Conservation (phyloP, 2,113 vertebrate species). For the Chaenocephalus aceratus region DNA sequence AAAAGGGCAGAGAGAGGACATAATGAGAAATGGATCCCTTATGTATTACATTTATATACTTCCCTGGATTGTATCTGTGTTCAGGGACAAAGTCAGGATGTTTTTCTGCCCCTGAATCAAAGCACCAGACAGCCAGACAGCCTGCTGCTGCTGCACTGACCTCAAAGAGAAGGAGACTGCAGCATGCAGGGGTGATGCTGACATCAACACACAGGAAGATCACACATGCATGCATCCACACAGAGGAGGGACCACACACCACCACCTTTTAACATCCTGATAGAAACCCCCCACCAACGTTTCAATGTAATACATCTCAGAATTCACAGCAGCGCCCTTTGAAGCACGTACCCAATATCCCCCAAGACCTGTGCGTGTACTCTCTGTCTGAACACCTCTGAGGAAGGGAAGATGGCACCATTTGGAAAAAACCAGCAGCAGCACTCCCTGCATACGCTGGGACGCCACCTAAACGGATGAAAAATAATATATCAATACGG, state of each 20-base stretch:
- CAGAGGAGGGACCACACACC: slow-evolving; percentile 27
- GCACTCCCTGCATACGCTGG: slow-evolving; percentile 96
- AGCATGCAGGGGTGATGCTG: slow-evolving; percentile 73
- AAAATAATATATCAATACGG: not conserved
- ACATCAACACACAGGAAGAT: slow-evolving; percentile 78
- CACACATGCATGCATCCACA: slow-evolving; percentile 62
- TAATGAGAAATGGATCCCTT: not conserved
- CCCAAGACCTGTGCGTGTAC: slow-evolving; percentile 90
- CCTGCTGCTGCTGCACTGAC: slow-evolving; percentile 76
- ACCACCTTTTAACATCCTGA: slow-evolving; percentile 8
- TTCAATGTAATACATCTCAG: slow-evolving; percentile 23
- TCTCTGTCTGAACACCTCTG: slow-evolving; percentile 91
- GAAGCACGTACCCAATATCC: slow-evolving; percentile 88
- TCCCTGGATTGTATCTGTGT: not conserved
- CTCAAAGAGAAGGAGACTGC: slow-evolving; percentile 83
- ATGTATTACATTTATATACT: not conserved
- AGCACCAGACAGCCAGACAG: slow-evolving; percentile 69
- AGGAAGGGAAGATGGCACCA: slow-evolving; percentile 92
- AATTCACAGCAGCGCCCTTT: slow-evolving; percentile 22
- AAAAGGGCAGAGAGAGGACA: not conserved
- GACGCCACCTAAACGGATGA: slow-evolving; percentile 88
- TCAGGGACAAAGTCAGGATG: slow-evolving; percentile 28
- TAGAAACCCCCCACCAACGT: slow-evolving; percentile 9
- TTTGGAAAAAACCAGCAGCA: slow-evolving; percentile 94
- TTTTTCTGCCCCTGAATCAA: slow-evolving; percentile 26